phyloP scores from a whole-genome alignment of 2,113 vertebrate genomes.

The Rostratula benghalensis region DNA sequence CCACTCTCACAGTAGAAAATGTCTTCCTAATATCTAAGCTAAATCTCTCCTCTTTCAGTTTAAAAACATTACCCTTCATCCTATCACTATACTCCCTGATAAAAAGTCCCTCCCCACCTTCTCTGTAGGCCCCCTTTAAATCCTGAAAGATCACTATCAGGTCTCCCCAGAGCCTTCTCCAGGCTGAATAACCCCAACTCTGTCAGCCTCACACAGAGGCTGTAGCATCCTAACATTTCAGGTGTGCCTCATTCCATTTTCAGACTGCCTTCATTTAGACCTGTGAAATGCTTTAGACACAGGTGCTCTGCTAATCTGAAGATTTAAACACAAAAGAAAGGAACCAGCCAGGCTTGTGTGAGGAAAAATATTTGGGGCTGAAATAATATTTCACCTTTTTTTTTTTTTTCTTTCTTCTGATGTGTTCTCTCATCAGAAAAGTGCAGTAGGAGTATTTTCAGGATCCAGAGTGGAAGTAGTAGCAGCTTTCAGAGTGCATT shows the following conservation, averaged over 20 bases:
- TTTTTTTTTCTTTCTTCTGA: neutral
- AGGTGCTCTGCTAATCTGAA: neutral
- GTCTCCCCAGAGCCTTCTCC: no score
- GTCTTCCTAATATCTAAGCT: no score
- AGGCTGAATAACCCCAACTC: no score
- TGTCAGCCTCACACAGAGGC: no score
- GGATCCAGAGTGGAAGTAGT: neutral
- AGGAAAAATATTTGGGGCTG: neutral
- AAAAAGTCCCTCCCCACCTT: no score
- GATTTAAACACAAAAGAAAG: neutral
- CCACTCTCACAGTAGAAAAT: no score
- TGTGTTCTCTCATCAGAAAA: neutral
- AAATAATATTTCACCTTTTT: neutral
- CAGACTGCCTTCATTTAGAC: neutral
- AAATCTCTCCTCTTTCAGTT: no score
- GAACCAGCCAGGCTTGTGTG: neutral
- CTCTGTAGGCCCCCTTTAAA: no score
- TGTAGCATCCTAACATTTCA: neutral
- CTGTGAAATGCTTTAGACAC: neutral
- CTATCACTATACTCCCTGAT: no score
- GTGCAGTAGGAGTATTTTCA: neutral
- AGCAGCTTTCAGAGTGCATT: neutral
- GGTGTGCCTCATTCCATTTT: neutral
- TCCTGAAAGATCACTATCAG: no score
- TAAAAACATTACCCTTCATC: no score